phyloP scores from a whole-genome alignment of 1,140 invertebrate genomes.

The Drosophila hydei region DNA sequence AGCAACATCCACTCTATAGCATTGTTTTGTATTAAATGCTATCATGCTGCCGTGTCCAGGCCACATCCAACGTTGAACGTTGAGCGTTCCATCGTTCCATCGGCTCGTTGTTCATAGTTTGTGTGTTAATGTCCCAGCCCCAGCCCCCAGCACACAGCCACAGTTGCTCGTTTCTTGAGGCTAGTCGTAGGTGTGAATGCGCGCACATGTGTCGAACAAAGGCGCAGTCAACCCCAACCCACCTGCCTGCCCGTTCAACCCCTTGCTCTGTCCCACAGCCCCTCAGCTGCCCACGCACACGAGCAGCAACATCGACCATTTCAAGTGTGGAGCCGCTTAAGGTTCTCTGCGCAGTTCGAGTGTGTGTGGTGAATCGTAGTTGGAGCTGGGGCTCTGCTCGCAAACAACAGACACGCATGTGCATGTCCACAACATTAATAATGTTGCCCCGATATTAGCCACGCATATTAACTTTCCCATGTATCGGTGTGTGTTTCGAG shows the following conservation, averaged over 20 bases:
- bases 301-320: constrained; percentile 13
- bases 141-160: neutral
- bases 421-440: constrained; percentile 71
- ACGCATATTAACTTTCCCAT: constrained; percentile 73
- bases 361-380: constrained; percentile 1
- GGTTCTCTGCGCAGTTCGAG: neutral
- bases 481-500: constrained; percentile 18
- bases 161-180: constrained; percentile 50
- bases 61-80: constrained; percentile 12
- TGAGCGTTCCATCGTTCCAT: constrained; percentile 2
- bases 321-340: constrained; percentile 28
- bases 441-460: constrained; percentile 74
- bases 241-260: neutral
- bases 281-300: neutral
- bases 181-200: constrained; percentile 74
- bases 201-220: constrained; percentile 79
- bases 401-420: constrained; percentile 47
- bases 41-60: constrained; percentile 66
- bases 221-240: constrained; percentile 50
- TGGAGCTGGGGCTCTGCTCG: constrained; percentile 4
- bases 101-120: constrained; percentile 12
- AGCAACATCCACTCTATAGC: constrained; percentile 16
- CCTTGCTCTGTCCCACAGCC: neutral
- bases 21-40: constrained; percentile 77
- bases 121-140: neutral